Evolutionary conservation across 1,140 invertebrate genomes (phyloP).

Genomic region (Orius insidiosus): DNA sequence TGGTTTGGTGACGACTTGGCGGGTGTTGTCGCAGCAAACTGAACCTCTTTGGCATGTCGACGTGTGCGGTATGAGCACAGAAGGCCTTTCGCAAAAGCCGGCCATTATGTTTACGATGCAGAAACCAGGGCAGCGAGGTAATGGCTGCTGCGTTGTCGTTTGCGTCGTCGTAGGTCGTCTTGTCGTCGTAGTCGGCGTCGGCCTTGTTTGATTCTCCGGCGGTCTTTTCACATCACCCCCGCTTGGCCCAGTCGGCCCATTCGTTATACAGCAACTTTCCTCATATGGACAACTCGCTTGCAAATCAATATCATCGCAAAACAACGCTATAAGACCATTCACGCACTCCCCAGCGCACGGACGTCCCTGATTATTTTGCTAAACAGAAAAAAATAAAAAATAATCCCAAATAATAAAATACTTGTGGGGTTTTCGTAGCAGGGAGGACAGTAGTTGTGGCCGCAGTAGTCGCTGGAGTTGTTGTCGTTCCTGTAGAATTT

Average conservation of each 20-base stretch:
- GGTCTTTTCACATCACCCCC: conserved; percentile 18
- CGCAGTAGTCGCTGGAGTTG: conserved; percentile 17
- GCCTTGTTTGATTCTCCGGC: conserved; percentile 20
- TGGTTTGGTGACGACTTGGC: conserved; percentile 18
- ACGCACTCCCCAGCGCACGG: conserved; percentile 68
- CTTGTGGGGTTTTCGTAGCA: neutral
- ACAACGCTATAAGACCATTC: conserved; percentile 55
- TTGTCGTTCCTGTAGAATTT: conserved; percentile 21
- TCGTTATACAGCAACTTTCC: conserved; percentile 52
- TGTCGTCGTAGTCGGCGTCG: conserved; percentile 23
- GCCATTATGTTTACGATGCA: conserved; percentile 64
- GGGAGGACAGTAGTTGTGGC: conserved; percentile 9
- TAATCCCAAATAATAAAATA: neutral
- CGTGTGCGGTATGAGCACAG: conserved; percentile 49
- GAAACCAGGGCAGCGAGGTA: conserved; percentile 57
- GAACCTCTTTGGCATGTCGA: conserved; percentile 45
- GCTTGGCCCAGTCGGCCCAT: conserved; percentile 26
- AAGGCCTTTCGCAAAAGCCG: conserved; percentile 62
- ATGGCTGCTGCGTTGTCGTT: conserved; percentile 29
- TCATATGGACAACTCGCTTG: conserved; percentile 58
- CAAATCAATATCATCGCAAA: conserved; percentile 67
- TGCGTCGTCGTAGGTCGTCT: conserved; percentile 20
- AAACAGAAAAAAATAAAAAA: neutral
- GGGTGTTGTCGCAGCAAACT: conserved; percentile 20
- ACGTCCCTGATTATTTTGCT: conserved; percentile 19